These are phyloP conservation scores for Chironomus riparius DNA, from an alignment of 2,888 invertebrate genomes.

Conservation along the genomic window DNA sequence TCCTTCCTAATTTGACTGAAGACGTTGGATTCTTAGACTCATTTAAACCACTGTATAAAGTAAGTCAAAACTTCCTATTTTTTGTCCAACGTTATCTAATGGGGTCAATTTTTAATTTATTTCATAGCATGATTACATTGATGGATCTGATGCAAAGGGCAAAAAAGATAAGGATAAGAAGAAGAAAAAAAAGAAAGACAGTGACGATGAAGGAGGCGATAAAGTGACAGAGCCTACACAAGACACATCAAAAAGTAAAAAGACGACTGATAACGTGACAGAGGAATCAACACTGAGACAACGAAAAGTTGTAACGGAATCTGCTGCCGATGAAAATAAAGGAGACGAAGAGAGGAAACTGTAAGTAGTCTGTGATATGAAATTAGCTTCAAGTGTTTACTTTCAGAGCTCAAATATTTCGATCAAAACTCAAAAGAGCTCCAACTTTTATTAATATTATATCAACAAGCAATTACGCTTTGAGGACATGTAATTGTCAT, in stretches of 20 bases:
- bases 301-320: constrained; percentile 24
- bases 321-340: constrained; percentile 28
- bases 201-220: constrained; percentile 61
- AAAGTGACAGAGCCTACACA: constrained; percentile 36
- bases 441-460: too few relatives aligned
- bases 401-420: too few relatives aligned
- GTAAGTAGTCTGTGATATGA: not conserved
- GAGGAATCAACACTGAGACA: constrained; percentile 28
- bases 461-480: too few relatives aligned
- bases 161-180: constrained; percentile 58
- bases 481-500: too few relatives aligned
- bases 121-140: constrained; percentile 71
- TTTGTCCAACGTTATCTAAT: not conserved
- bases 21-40: constrained; percentile 98
- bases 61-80: constrained; percentile 35
- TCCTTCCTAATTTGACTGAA: constrained; percentile 97
- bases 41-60: constrained; percentile 94
- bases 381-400: too few relatives aligned
- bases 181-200: constrained; percentile 71
- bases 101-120: not conserved
- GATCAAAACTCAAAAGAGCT: too few relatives aligned
- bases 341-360: constrained; percentile 1
- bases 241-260: constrained; percentile 34
- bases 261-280: constrained; percentile 40
- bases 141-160: constrained; percentile 48